Percentiles rank a stretch among this genome's conserved stretches.
phyloP scores from a whole-genome alignment of 2,797 vertebrate species.

The Neosilurus mollespiculum region DNA sequence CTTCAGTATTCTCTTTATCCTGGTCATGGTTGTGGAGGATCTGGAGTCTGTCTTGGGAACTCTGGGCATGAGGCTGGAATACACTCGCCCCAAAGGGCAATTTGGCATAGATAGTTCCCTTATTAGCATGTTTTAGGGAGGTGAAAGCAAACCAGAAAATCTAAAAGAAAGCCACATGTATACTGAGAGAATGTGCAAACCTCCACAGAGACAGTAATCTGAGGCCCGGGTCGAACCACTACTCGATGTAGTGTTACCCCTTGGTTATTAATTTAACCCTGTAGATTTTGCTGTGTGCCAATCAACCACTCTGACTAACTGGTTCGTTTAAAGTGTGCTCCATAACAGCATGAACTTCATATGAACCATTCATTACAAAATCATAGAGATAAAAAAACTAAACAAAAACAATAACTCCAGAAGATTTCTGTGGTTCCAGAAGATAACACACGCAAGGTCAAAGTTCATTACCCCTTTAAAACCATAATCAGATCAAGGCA shows the following conservation, averaged over 20 bases:
- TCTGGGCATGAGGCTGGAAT: background rate
- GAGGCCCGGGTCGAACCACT: background rate
- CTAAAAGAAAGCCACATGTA: background rate
- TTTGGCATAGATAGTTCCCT: too few relatives aligned
- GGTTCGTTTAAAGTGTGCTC: background rate
- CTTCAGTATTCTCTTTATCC: background rate
- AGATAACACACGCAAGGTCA: background rate
- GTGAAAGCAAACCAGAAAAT: background rate
- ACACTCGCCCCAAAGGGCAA: background rate
- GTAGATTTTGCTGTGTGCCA: background rate
- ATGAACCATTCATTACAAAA: background rate
- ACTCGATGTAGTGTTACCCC: background rate
- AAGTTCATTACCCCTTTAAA: background rate
- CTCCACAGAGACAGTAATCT: background rate
- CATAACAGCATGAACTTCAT: background rate
- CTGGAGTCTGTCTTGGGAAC: background rate
- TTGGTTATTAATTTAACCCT: conserved; percentile 10
- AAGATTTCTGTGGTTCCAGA: background rate
- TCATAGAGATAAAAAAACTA: background rate
- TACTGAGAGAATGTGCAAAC: background rate
- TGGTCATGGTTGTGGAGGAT: background rate
- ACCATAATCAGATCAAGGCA: background rate
- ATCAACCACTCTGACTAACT: background rate
- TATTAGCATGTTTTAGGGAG: background rate
- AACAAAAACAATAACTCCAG: background rate